phyloP scores from a whole-genome alignment of 2,113 vertebrate genomes.

The Varanus komodoensis region DNA sequence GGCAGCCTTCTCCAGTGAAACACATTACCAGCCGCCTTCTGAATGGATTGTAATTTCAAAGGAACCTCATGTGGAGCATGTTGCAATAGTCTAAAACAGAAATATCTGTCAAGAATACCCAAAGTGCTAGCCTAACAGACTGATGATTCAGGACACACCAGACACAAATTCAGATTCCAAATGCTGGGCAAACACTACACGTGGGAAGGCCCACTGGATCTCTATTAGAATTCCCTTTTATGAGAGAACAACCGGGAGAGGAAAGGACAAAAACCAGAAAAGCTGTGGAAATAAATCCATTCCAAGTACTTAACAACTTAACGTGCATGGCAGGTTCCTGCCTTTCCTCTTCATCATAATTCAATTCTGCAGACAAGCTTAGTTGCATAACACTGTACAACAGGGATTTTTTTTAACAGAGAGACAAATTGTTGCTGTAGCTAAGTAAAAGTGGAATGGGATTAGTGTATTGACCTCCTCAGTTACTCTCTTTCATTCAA shows the following conservation, averaged over 20 bases:
- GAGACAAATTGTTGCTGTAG: conserved; percentile 47
- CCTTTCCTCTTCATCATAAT: conserved; percentile 12
- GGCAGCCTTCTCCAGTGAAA: background rate
- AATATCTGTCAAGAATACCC: background rate
- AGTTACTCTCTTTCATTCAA: conserved; percentile 18
- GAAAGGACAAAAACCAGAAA: background rate
- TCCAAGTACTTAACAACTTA: conserved; percentile 9
- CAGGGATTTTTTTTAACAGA: background rate
- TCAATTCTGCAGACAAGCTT: conserved; percentile 46
- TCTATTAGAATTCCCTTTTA: conserved; percentile 29
- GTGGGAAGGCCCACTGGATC: background rate
- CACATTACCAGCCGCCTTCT: background rate
- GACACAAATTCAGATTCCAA: background rate
- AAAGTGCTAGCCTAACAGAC: background rate
- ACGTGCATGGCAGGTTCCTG: background rate
- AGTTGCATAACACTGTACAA: conserved; percentile 31
- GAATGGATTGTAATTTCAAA: background rate
- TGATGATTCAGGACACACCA: background rate
- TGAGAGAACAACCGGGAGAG: conserved; percentile 19
- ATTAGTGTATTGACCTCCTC: background rate
- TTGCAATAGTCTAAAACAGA: background rate
- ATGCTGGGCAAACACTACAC: background rate
- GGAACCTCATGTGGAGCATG: too few species aligned
- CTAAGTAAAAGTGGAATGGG: conserved; percentile 9
- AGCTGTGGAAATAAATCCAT: conserved; percentile 10